Evolutionary conservation across 2,113 vertebrate species (phyloP).

Genomic region (Sisor rabdophorus): DNA sequence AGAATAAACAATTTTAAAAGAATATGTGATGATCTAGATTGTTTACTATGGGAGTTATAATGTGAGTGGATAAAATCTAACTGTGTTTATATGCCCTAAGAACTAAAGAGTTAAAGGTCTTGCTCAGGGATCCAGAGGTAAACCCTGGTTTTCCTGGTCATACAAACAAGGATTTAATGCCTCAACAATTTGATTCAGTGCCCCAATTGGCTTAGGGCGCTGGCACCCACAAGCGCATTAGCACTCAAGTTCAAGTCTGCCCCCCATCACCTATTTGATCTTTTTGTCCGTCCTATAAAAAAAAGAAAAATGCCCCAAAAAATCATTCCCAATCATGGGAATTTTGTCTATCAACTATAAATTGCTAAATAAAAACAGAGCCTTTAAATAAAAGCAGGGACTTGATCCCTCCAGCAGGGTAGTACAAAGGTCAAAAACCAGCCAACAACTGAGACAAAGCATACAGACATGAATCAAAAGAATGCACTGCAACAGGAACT

Average conservation of each 20-base stretch:
- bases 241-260: neutral
- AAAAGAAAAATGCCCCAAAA: neutral
- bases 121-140: no score
- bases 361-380: constrained; percentile 3
- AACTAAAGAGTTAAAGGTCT: no score
- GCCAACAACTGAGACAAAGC: neutral
- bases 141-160: no score
- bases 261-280: no score
- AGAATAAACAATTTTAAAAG: constrained; percentile 30
- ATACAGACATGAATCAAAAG: neutral
- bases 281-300: no score
- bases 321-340: neutral
- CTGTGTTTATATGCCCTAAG: no score
- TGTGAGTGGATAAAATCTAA: neutral
- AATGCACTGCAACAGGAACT: constrained; percentile 7
- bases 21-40: neutral
- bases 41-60: neutral
- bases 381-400: neutral
- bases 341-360: neutral
- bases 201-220: no score
- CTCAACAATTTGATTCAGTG: no score
- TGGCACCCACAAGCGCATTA: no score
- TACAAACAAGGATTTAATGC: no score
- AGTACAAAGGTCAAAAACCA: neutral
- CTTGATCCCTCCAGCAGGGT: constrained; percentile 15